phyloP scores from a whole-genome alignment of 92 coral and sea anemone species.

The Isaurus tuberculatus region DNA sequence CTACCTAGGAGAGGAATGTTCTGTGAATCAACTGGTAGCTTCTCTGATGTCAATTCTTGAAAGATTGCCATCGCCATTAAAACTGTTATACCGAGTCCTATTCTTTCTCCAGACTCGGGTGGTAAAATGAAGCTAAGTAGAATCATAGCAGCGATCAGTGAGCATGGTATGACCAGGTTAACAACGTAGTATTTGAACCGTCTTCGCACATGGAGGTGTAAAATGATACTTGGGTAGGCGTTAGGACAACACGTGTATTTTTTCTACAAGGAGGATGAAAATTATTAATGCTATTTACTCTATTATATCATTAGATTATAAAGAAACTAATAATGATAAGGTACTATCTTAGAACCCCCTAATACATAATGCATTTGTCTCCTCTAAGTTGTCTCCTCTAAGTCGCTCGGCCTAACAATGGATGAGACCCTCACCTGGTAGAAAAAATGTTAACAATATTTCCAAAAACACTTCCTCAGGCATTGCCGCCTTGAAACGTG shows the following conservation, averaged over 20 bases:
- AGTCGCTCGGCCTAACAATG: no score
- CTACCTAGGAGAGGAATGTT: constrained; percentile 81
- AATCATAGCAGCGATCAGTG: constrained; percentile 84
- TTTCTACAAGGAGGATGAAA: constrained; percentile 31
- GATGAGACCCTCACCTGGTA: no score
- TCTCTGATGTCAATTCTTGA: constrained; percentile 86
- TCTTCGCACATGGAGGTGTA: constrained; percentile 68
- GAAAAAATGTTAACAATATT: no score
- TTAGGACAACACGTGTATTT: constrained; percentile 72
- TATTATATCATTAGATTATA: neutral
- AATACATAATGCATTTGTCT: no score
- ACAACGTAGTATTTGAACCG: constrained; percentile 85
- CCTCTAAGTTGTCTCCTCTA: no score
- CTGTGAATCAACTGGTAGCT: constrained; percentile 79
- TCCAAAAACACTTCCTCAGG: no score
- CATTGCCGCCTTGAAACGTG: no score
- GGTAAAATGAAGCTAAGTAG: constrained; percentile 83
- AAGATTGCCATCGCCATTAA: constrained; percentile 94
- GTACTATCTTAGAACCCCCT: no score
- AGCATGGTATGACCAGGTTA: constrained; percentile 84
- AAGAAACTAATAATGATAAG: no score
- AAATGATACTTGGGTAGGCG: constrained; percentile 71
- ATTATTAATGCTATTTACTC: neutral
- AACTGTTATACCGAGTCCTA: constrained; percentile 85
- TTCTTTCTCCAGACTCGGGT: constrained; percentile 87